Evolutionary conservation across 2,113 vertebrate species (phyloP), one percentile per base, ranked within the genome.

Genomic region (Podilymbus podiceps): DNA sequence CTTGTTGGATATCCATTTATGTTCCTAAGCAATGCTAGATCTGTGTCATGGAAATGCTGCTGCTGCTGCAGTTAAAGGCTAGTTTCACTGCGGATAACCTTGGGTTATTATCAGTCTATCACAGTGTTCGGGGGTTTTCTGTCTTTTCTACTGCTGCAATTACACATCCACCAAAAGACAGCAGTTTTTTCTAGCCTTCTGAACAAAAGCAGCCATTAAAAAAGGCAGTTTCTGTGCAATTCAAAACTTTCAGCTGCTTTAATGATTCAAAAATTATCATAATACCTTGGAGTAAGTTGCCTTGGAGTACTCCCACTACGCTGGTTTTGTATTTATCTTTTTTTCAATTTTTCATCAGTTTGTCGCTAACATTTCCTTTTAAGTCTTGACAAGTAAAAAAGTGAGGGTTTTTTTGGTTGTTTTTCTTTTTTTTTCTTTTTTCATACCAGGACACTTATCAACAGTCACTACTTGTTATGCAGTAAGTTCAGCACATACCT

Each of bases 111-210:
- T 8, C 13, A 24, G 22, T 46, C n/a, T 85, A 50, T 3, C 5
- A 15, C 7, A 55, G 8, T 44, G 68, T 3, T 5, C 3, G 1
- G 0, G 17, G 24, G 15, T 11, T 40, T 25, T 31, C 22, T 80
- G 18, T 42, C 11, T 78, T 75, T 85, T 8, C 56, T 55, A 8
- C 28, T 79, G 28, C 31, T 79, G 31, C 30, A 50, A 6, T 66
- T 63, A 24, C 1, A 0, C 42, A 22, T 14, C 21, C 7, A 10
- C 19, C 5, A 24, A 20, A 88, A 19, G n/a, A 85, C 31, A n/a
- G 6, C 9, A 13, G 19, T 2, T 12, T 52, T 90, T 82, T 53
- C 27, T 71, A 23, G 27, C 16, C 27, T 85, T 5, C 6, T 49
- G 14, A 71, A 62, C 2, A 2, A 59, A 2, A 49, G 50, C 16